Percentiles rank a stretch among this genome's conserved stretches.
Evolutionary conservation across 1,140 invertebrate species (phyloP).

Genomic region (Cotesia typhae): DNA sequence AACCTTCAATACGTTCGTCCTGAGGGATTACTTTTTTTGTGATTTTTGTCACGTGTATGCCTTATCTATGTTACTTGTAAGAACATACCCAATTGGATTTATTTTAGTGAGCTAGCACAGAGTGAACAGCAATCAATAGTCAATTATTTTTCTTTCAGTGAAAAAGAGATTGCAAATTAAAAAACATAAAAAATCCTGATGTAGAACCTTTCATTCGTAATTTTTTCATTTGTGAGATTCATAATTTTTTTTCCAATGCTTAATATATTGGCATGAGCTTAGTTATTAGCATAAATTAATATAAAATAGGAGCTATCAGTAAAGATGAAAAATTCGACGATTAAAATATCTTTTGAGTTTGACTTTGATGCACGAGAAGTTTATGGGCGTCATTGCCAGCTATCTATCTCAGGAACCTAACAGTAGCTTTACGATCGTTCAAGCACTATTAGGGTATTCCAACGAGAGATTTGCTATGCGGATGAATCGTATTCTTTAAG

Average conservation of each 20-base stretch:
- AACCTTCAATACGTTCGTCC: slow-evolving; percentile 39
- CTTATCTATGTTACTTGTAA: slow-evolving; percentile 25
- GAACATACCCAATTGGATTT: background rate
- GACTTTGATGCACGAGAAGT: slow-evolving; percentile 20
- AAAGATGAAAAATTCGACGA: slow-evolving; percentile 23
- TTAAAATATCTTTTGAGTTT: slow-evolving; percentile 11
- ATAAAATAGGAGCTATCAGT: background rate
- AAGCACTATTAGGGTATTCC: slow-evolving; percentile 29
- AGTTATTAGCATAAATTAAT: background rate
- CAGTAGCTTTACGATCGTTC: slow-evolving; percentile 2
- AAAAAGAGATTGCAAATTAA: slow-evolving; percentile 36
- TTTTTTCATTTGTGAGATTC: too few species aligned
- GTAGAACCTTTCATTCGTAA: background rate
- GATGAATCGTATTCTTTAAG: slow-evolving; percentile 42
- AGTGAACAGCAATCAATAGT: slow-evolving; percentile 44
- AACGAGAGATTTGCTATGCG: slow-evolving; percentile 37
- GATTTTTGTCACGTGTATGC: slow-evolving; percentile 58
- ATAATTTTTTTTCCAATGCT: background rate
- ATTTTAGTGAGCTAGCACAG: background rate
- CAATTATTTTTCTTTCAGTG: slow-evolving; percentile 48
- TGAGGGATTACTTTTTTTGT: slow-evolving; percentile 54
- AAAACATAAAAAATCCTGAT: background rate
- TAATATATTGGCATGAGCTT: background rate
- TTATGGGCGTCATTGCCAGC: background rate
- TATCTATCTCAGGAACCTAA: background rate